Evolutionary conservation across 1,140 invertebrate species (phyloP), one percentile per base, ranked within the genome.

Genomic region (Drosophila bocki): DNA sequence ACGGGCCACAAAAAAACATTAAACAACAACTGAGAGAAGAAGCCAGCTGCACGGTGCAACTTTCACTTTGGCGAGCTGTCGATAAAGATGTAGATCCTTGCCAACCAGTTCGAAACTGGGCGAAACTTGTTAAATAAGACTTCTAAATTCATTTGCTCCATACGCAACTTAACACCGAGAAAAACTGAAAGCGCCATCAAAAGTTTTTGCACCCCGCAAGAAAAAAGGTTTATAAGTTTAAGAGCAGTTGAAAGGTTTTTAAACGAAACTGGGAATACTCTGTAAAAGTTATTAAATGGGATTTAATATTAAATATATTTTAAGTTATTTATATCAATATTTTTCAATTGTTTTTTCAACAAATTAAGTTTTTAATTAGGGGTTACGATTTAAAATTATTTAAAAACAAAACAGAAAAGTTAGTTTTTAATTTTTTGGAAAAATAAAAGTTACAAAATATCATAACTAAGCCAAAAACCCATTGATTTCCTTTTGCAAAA

Each of bases 101-200:
- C 41, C 33, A 29, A 50, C 26, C 50, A 56, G 50, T 32, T 47
- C 15, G 19, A 44, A 64, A 64, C 29, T 64, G 57, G 56, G 17
- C 37, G 53, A 83, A 86, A 84, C 85, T 88, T 88, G 84, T 90
- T 88, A 88, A 88, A 90, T 88, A 88, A 90, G 84, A 88, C 85
- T 88, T 88, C 80, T 84, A 88, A 88, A 88, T 88, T 88, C 84
- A 88, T 88, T 90, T 84, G 83, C 72, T 70, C 53, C 69, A 67
- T 81, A 88, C 74, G 69, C 78, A 90, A 84, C 80, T 88, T 84
- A 84, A 90, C 85, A 90, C 85, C 85, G 75, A 76, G 65, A 67
- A 78, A 82, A 80, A 74, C 60, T 37, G 32, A 77, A 68, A 67
- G 78, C 77, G 70, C 77, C 65, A 76, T 65, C 68, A 76, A 80